Base-by-base conservation (phyloP, 2,888 invertebrate genomes). In the Teinopalpus imperialis region DNA sequence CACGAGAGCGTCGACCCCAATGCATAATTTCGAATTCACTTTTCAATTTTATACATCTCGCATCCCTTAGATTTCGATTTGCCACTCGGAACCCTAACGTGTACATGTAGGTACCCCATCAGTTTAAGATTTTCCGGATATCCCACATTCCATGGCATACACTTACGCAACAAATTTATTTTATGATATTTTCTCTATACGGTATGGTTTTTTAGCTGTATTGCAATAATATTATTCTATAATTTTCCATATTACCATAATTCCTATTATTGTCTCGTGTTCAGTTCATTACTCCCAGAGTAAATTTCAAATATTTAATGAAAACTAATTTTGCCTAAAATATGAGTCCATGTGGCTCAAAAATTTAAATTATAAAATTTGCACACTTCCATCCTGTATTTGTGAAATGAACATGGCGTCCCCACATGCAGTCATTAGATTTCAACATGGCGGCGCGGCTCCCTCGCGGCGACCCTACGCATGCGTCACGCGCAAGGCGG, bases 401-500 rank as follows among this genome's bases (percentile, higher is more conserved):
- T 9, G 9, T 3, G 6, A 21, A 18, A 20, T 14, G 14, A 35
- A 35, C 46, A 41, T 46, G 46, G 40, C 29, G 27, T 27, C 45
- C 39, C 34, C 30, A 35, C 23, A 32, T 41, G 41, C 35, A 21
- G 27, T 40, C 34, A 41, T 46, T 35, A 46, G 37, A 35, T 40
- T 43, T 26, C 43, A 49, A 52, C 30, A 52, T 52, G 49, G 52
- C 49, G 46, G 46, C 39, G 16, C 23, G 16, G 42, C 41, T 36
- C 39, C 43, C 44, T 39, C 18, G 31, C 43, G 30, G 14, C 37
- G 44, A 20, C 37, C 23, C 36, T 36, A 34, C 46, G 45, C 42
- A 53, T 53, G 57, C 56, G 56, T 57, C 55, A 53, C 56, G 57
- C 59, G 59, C 63, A 61, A 55, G 62, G 70, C 74, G 77, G 78